Conservation (phyloP, 35 echinoderm and acorn worm genomes). For the Ophiothrix spiculata region DNA sequence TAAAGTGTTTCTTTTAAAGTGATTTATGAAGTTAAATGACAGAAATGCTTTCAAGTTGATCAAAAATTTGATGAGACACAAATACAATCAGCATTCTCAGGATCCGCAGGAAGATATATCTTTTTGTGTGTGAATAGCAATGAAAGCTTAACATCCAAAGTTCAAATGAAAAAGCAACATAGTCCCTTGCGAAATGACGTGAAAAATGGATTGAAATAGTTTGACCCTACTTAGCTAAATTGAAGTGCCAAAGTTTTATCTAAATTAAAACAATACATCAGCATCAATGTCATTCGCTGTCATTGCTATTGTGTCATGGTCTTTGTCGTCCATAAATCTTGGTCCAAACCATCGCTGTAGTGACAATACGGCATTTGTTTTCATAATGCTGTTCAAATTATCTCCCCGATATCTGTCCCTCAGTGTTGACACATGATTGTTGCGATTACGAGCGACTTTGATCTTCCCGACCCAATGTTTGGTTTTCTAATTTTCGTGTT, state of each 20-base stretch:
- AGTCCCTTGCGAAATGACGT: no score
- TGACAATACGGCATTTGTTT: background rate
- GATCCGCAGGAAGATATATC: no score
- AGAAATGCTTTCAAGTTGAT: no score
- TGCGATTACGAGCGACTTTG: background rate
- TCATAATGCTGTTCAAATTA: background rate
- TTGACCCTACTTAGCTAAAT: no score
- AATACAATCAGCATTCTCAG: no score
- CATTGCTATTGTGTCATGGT: background rate
- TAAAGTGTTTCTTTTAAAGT: no score
- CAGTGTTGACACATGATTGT: conserved; percentile 7
- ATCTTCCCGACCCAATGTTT: background rate
- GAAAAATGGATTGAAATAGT: no score
- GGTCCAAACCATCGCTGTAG: background rate
- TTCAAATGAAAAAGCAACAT: no score
- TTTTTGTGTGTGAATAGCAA: no score
- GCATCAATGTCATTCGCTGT: background rate
- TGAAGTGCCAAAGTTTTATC: background rate
- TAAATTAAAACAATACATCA: background rate
- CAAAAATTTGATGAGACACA: no score
- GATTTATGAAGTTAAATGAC: no score
- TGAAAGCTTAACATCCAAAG: no score
- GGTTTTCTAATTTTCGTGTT: background rate
- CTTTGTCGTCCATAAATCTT: conserved; percentile 2
- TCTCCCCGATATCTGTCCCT: background rate